Base-by-base conservation (phyloP, 2,113 vertebrate genomes). In the Ptilonorhynchus violaceus region DNA sequence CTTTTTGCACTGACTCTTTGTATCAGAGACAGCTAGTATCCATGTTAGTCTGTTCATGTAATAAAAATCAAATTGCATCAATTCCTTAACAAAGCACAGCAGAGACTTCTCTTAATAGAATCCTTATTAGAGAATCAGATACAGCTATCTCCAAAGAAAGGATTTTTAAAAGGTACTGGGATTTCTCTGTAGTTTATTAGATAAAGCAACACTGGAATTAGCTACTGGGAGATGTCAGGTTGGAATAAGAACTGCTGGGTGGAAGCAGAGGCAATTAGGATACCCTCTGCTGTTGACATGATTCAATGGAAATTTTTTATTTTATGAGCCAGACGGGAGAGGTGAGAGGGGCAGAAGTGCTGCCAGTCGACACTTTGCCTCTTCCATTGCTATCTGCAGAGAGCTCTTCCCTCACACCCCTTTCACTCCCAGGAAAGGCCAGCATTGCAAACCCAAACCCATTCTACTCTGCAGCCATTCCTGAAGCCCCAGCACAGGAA, bases 11-110 rank as follows among this genome's bases (percentile, higher is more conserved):
- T 85, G 67, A 42, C 35, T 95, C 73, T 78, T 94, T 92, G 59
- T 94, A 83, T 92, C 70, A 44, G 69, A 94, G 86, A 94, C 86
- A 89, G 88, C 62, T 79, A 86, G 91, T 91, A 92, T 66, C 88
- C 88, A 52, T 96, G 94, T 93, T 96, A 77, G 53, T 75, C 68
- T 95, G 88, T 94, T 96, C 94, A 94, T 89, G 86, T 87, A 97
- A 97, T 96, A 97, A 96, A 96, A 97, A 97, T 95, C 92, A 96
- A 92, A 97, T 96, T 96, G 85, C 94, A 97, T 95, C 96, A 97
- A 96, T 96, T 96, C 80, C 88, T 96, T 96, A 96, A 96, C 88
- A 96, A 96, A 97, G 88, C 85, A 89, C 92, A 94, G 74, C 67
- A 83, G 86, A 92, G 91, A 42, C 53, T 96, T 89, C 81, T 92